A percentile compares a stretch with the other conserved stretches of the same genome.
phyloP scores from a whole-genome alignment of 92 coral and sea anemone genomes.

The Parazoanthus swiftii region DNA sequence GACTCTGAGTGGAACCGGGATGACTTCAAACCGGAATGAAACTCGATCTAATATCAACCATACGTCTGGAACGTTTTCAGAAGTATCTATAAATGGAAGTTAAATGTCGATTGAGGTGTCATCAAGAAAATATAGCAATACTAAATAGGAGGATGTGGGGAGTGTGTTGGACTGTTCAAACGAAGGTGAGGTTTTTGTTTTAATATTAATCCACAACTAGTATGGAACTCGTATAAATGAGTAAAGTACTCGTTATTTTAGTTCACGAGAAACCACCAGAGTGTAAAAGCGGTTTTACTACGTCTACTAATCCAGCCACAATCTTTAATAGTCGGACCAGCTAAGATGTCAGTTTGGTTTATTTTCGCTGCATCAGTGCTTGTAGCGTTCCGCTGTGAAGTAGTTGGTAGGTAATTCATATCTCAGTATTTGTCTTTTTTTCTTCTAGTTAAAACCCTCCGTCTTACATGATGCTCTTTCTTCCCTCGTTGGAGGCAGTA shows the following conservation, averaged over 20 bases:
- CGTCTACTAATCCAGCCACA: neutral
- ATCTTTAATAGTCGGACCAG: neutral
- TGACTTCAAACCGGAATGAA: too few relatives aligned
- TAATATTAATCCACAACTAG: neutral
- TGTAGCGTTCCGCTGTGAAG: neutral
- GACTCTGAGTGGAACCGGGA: too few relatives aligned
- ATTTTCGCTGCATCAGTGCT: neutral
- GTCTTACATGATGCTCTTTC: too few relatives aligned
- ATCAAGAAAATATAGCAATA: neutral
- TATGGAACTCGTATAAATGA: neutral
- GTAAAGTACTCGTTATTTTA: neutral
- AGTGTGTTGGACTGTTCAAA: neutral
- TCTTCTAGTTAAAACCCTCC: too few relatives aligned
- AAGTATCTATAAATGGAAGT: neutral
- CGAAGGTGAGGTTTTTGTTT: too few relatives aligned
- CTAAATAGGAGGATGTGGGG: neutral
- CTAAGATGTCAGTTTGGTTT: neutral
- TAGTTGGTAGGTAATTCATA: neutral
- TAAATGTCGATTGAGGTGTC: neutral
- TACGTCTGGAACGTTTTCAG: neutral
- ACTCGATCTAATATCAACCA: neutral
- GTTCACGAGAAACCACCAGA: too few relatives aligned
- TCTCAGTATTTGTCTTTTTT: too few relatives aligned
- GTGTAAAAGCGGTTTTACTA: neutral
- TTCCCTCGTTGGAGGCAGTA: too few relatives aligned